Base-by-base conservation (phyloP, 2,888 invertebrate genomes). In the Stenurella melanura region DNA sequence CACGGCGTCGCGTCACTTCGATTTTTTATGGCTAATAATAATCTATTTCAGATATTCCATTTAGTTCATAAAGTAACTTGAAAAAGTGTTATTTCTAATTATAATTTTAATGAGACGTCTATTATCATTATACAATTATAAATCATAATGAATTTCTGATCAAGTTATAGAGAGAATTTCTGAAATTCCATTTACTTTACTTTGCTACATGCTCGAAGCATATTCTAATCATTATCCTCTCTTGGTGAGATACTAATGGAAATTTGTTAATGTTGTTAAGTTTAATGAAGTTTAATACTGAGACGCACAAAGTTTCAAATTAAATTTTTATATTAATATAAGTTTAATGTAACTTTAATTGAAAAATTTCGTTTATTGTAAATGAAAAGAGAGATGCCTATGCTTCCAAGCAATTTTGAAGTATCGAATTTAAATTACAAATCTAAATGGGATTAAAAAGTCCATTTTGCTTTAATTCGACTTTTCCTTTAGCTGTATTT, bases 241-340 rank as follows among this genome's bases (percentile, higher is more conserved):
- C 19, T 58, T 19, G 19, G 19, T 21, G 6, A 58, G 0, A 58
- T 60, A 21, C 12, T 26, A 60, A 26, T 26, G n/a, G 21, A 58
- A n/a, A 26, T 60, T 60, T n/a, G 21, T 26, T 60, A 60, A 60
- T 30, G 21, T 26, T 26, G 15, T 30, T 26, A 60, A 60, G 21
- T 60, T 60, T 26, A 26, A 60, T n/a, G 30, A 60, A 26, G 15
- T 60, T 60, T 60, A n/a, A 21, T 11, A 26, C 15, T 30, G 26
- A 30, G 6, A 30, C 21, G 26, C 11, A 30, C 21, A 60, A 60
- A 60, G 26, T 60, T 60, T 26, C 60, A 60, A 60, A 60, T 60
- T 60, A 15, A 60, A 26, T 60, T 50, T n/a, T 60, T 26, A 30
- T 60, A 60, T 26, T 60, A 60, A 58, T 58, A 58, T 58, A 58